These are phyloP conservation scores for Bombus turneri DNA, from an alignment of 1,140 invertebrate genomes.

Conservation along the genomic window DNA sequence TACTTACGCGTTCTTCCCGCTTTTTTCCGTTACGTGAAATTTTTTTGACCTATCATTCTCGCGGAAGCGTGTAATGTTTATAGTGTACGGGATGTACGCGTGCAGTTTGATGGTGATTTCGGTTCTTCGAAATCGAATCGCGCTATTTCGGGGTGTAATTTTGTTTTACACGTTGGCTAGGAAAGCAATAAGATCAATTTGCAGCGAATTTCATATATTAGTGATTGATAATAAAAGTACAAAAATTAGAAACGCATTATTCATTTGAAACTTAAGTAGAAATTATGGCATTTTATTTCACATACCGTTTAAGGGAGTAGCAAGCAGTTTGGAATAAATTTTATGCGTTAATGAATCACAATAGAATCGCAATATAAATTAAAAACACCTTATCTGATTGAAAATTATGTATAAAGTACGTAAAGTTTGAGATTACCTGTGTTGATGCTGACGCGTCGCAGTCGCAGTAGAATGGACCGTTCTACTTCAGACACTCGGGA, in stretches of 20 bases:
- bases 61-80: constrained; percentile 29
- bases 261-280: background rate
- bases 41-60: constrained; percentile 63
- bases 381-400: background rate
- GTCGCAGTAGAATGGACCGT: background rate
- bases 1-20: constrained; percentile 48
- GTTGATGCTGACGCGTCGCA: background rate
- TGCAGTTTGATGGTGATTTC: constrained; percentile 37
- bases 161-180: background rate
- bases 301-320: background rate
- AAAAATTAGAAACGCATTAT: background rate
- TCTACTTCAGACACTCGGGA: background rate
- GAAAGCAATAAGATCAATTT: background rate
- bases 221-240: background rate
- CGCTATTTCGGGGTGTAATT: background rate
- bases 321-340: background rate
- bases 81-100: background rate
- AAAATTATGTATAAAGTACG: background rate
- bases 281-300: background rate
- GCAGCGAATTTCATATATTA: background rate
- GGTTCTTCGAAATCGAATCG: background rate
- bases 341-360: background rate
- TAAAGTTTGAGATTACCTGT: background rate
- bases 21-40: constrained; percentile 66
- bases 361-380: background rate